Evolutionary conservation across 2,888 invertebrate genomes (phyloP), one percentile per base, ranked within the genome.

Genomic region (Andrena flavipes): DNA sequence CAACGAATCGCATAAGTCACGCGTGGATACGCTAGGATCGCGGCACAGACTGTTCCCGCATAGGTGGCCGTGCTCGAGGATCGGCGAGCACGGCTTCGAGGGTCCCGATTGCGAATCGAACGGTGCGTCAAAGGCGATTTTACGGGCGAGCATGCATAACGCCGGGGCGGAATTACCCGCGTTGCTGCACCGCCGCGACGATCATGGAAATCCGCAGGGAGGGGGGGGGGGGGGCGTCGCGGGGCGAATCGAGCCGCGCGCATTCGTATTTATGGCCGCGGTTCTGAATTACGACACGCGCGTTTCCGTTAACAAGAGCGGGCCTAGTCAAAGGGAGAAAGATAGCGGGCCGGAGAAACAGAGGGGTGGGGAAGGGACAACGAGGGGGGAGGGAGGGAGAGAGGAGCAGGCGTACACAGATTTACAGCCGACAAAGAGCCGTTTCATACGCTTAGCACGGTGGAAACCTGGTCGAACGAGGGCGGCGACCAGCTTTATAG

Each of bases 391-490:
- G 65, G 64, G 54, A 59, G 51, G 7, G 29, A 29, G 48, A 16
- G 65, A 70, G 64, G 54, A 63, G 51, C 30, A 16, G 60, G 26
- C 49, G 62, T 62, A 56, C 10, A 54, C 42, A 56, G 72, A 81
- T 86, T 79, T 67, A 48, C 78, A 71, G 77, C 79, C 86, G 87
- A 87, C 87, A 87, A 87, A 87, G 86, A 77, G 74, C 48, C 67
- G 76, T 77, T 81, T 80, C 79, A 69, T 82, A 78, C 65, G 80
- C 81, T 80, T 68, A 73, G 72, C 80, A 72, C 74, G 74, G 74
- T 82, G 84, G 86, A 88, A 84, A 87, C 73, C 88, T 83, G 88
- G 84, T 83, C 81, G 84, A 87, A 87, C 87, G 84, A 86, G 87
- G 84, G 88, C 86, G 87, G 76, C 64, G 54, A 78, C 84, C 77